These are phyloP conservation scores for Lycophotia porphyrea DNA, from an alignment of 2,888 invertebrate genomes.

Conservation along the genomic window DNA sequence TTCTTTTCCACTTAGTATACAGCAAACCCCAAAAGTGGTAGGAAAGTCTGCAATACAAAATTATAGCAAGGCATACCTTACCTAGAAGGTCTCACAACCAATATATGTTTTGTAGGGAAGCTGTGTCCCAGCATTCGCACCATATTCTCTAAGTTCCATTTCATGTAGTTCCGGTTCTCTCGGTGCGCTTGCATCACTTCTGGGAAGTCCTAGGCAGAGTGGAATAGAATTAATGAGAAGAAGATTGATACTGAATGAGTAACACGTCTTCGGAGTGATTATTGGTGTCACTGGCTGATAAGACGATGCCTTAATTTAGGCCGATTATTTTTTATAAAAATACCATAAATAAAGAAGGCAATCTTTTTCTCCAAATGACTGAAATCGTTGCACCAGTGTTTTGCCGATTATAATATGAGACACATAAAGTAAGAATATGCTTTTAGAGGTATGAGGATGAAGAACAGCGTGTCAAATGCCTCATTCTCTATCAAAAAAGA, in stretches of 20 bases:
- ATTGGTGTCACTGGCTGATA: neutral
- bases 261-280: neutral
- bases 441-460: neutral
- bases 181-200: slow-evolving; percentile 95
- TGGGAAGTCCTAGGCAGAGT: slow-evolving; percentile 92
- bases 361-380: neutral
- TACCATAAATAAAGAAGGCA: neutral
- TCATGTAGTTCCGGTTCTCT: slow-evolving; percentile 93
- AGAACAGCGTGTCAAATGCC: neutral
- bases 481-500: neutral
- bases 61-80: slow-evolving; percentile 73
- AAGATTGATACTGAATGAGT: neutral
- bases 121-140: slow-evolving; percentile 92
- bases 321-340: neutral
- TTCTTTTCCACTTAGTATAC: neutral
- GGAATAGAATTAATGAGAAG: neutral
- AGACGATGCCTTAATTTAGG: neutral
- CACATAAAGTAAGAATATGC: neutral
- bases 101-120: slow-evolving; percentile 93
- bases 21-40: neutral
- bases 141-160: slow-evolving; percentile 95
- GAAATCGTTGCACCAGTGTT: neutral
- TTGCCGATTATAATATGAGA: neutral
- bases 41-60: neutral
- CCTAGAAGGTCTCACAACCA: slow-evolving; percentile 94